Evolutionary conservation across 2,888 invertebrate species (phyloP).

Genomic region (Adelphocoris suturalis): DNA sequence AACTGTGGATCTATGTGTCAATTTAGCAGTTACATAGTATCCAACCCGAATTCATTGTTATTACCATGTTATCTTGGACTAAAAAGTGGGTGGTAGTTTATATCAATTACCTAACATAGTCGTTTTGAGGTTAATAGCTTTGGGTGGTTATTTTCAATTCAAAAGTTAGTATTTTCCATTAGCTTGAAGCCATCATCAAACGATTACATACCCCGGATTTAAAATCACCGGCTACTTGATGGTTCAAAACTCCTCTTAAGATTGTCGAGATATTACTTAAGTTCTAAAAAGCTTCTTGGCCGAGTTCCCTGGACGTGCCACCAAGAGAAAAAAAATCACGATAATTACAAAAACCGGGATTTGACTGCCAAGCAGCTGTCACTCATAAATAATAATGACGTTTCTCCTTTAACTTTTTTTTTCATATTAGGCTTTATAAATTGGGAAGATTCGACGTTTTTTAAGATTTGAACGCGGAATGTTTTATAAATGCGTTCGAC

Average conservation of each 20-base stretch:
- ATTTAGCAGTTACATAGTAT: no score
- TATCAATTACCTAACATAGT: no score
- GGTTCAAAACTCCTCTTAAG: background rate
- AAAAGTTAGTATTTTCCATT: no score
- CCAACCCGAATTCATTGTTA: no score
- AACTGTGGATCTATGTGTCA: no score
- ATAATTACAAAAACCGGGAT: background rate
- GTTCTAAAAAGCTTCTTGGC: background rate
- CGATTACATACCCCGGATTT: background rate
- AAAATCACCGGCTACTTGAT: background rate
- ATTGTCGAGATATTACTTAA: background rate
- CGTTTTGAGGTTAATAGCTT: no score
- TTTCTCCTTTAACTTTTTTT: conserved; percentile 1
- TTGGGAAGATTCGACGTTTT: background rate
- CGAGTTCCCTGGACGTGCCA: conserved; percentile 27
- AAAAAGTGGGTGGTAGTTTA: no score
- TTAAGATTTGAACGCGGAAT: background rate
- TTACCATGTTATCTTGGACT: no score
- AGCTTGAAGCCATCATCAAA: no score
- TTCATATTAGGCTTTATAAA: background rate
- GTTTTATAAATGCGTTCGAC: background rate
- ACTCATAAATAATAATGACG: conserved; percentile 29
- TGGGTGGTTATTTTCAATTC: no score
- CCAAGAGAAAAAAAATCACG: background rate
- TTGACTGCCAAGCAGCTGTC: conserved; percentile 27